Base-by-base conservation (phyloP, 2,888 invertebrate species). In the Yponomeuta evonymella region DNA sequence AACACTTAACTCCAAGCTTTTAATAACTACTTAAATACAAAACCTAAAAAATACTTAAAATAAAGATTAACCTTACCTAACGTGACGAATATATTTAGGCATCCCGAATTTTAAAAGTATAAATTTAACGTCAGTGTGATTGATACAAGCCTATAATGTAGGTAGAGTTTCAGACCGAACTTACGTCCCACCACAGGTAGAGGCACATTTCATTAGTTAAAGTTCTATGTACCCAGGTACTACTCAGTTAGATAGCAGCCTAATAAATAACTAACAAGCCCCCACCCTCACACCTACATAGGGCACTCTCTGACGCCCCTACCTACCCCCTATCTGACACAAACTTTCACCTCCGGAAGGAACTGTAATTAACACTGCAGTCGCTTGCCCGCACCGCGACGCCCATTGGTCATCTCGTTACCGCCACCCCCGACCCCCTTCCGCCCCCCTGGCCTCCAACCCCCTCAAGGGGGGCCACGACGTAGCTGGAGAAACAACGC, bases 331-430 rank as follows among this genome's bases (percentile, higher is more conserved):
- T 67, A 10, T 33, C 33, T 65, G 9, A 65, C 67, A 29, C 51
- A 58, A 65, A 68, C 48, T 68, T 68, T 68, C 68, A 68, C 51
- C 29, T 51, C 68, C 48, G 68, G 68, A 68, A 33, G 70, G 63
- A 79, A 79, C 76, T 79, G 83, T 87, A 89, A 89, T 88, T 89
- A 89, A 84, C 84, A 83, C 83, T 88, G 87, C 88, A 87, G 76
- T 82, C 76, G 77, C 77, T 78, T 29, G 80, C 78, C 75, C 80
- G 79, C 73, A 75, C 79, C 78, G 80, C 80, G 79, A 78, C 82
- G 85, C 86, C 43, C 81, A 89, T 89, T 88, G 89, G 90, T 88
- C 89, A 89, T 87, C 84, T 80, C 72, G 89, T 88, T 89, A 89
- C 77, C 75, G 75, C 74, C 72, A 75, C 71, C 71, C 77, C 76